Base-by-base conservation (phyloP, 2,113 vertebrate genomes). In the Salvelinus alpinus region DNA sequence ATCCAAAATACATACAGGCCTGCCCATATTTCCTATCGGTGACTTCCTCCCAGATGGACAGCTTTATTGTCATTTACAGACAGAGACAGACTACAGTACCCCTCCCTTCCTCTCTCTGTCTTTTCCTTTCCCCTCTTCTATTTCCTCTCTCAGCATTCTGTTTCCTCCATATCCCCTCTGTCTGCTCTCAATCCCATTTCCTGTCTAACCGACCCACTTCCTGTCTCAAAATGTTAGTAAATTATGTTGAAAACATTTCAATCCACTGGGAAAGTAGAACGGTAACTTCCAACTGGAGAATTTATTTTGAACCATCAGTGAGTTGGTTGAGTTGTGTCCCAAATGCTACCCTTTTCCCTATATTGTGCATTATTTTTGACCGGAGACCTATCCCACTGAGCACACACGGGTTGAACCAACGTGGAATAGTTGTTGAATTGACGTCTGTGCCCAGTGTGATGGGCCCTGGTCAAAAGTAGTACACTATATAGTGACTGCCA, bases 211-310 rank as follows among this genome's bases (percentile, higher is more conserved):
- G 44, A 72, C 73, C 64, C n/a, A 60, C 64, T 90, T 88, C 86
- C 86, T 82, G 79, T 71, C 29, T 79, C 72, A 86, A 54, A 86
- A 73, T 24, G 38, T 4, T 0, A 69, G 47, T 86, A 82, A 82
- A 34, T 79, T 64, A 3, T 67, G 44, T 82, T 31, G 51, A 75
- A 72, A 72, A 72, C 14, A 34, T 67, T 18, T 14, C 14, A 8
- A 24, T 62, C n/a, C 59, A n/a, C n/a, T 44, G 16, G 59, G 5
- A n/a, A 62, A 62, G 59, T 0, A 62, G 7, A 62, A 34, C 34
- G 5, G 1, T 67, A 67, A 67, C 65, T 67, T 67, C 65, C 1
- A 67, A 8, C 3, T 29, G 22, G n/a, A 13, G 13, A 29, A 14
- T 27, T 54, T 3, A 54, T 18, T 54, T 54, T 4, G 4, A 44